Percentiles rank a stretch among this genome's conserved stretches.
These are phyloP conservation scores for Dolichallabes microphthalmus DNA, from an alignment of 2,113 vertebrate species.

Conservation along the genomic window DNA sequence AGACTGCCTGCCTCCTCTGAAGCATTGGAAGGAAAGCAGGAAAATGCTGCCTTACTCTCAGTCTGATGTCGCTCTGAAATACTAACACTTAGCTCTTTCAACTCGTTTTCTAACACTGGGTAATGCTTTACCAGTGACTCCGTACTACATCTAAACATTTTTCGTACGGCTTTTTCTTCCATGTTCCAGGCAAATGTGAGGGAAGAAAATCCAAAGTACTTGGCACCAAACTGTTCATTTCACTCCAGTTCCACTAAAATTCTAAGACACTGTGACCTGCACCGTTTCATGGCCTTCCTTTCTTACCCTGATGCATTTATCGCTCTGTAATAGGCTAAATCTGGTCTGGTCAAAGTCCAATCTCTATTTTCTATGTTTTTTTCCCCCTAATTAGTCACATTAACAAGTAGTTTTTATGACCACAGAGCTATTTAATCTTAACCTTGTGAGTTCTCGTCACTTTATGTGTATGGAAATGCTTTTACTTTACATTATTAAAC, in stretches of 20 bases:
- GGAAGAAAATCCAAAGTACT: background rate
- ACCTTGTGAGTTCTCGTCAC: too few species aligned
- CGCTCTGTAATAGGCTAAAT: too few species aligned
- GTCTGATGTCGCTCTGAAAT: slow-evolving; percentile 17
- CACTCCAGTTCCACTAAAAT: background rate
- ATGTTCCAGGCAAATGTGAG: background rate
- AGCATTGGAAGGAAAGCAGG: slow-evolving; percentile 9
- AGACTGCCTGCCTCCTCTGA: slow-evolving; percentile 40
- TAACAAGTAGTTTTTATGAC: too few species aligned
- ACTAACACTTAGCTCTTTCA: background rate
- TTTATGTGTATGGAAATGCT: too few species aligned
- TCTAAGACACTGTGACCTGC: background rate
- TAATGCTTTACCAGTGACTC: background rate
- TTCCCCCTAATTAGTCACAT: too few species aligned
- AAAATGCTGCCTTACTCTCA: slow-evolving; percentile 4
- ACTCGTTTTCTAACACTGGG: background rate
- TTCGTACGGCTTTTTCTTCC: background rate
- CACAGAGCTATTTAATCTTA: too few species aligned
- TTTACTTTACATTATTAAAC: too few species aligned
- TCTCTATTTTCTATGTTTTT: too few species aligned
- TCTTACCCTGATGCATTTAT: too few species aligned
- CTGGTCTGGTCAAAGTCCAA: too few species aligned
- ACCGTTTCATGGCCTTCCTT: too few species aligned
- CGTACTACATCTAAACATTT: background rate
- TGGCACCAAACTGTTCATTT: background rate